Base-by-base conservation (phyloP, 2,797 vertebrate genomes). In the Gallinago stenura region DNA sequence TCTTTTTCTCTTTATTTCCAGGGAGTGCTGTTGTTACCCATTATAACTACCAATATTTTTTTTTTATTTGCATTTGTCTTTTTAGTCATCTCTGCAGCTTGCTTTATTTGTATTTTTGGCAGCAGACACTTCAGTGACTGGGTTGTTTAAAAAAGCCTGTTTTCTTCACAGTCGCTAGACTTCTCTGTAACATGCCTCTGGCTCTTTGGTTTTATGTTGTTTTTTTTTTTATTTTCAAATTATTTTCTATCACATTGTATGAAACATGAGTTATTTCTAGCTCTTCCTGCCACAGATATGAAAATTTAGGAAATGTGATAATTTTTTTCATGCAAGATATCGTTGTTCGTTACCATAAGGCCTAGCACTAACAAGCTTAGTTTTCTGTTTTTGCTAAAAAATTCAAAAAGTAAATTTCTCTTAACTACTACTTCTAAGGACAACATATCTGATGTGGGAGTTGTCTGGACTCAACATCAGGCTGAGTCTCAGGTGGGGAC, bases 161-260 rank as follows among this genome's bases (percentile, higher is more conserved):
- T 97, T 89, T 92, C 62, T 92, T 91, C 57, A 56, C n/a, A 66
- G 43, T 84, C 95, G 60, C n/a, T 93, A 93, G 76, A 87, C 69
- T 88, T 93, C 39, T 48, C 24, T 61, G 54, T 53, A 93, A 69
- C 37, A 51, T 54, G 62, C 37, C 54, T 82, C 54, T n/a, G 33
- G 24, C 54, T 72, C 51, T 78, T 79, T 54, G 18, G 41, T 41
- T 41, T 0, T 13, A 2, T 33, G 25, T 26, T 9, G 41, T 6
- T 41, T 30, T 30, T 30, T 30, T 30, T 24, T 73, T 72, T 16
- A 26, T 53, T 92, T 92, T 60, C 13, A 77, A 83, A 33, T 72
- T 84, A 16, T 86, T 84, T 89, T 90, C 89, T 85, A 81, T 54
- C 50, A 76, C 41, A 57, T 30, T 72, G 46, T 81, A 50, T 75